Evolutionary conservation across 35 echinoderm and acorn worm species (phyloP).

Genomic region (Diadema setosum): DNA sequence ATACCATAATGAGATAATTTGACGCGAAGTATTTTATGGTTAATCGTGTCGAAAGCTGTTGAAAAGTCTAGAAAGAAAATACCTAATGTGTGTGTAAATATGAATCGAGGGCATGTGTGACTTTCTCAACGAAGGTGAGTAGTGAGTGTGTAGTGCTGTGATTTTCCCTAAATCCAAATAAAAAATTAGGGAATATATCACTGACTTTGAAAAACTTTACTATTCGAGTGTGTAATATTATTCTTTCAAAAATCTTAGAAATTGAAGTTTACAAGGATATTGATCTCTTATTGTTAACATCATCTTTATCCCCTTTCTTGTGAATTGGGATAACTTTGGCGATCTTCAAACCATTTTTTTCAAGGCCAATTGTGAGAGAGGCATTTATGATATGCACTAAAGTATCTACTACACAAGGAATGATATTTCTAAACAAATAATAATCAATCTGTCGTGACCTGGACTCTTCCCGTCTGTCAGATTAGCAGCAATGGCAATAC

Average conservation of each 20-base stretch:
- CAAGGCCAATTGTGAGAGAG: too few relatives aligned
- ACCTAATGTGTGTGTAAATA: too few relatives aligned
- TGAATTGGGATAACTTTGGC: too few relatives aligned
- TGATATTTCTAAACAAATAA: too few relatives aligned
- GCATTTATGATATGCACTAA: too few relatives aligned
- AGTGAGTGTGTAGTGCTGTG: too few relatives aligned
- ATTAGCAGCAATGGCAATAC: too few relatives aligned
- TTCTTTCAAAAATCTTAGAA: background rate
- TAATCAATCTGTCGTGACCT: too few relatives aligned
- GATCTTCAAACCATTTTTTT: too few relatives aligned
- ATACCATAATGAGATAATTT: background rate
- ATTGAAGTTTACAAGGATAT: background rate
- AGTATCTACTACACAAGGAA: too few relatives aligned
- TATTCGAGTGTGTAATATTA: background rate
- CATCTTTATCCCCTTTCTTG: background rate
- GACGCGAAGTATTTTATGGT: background rate
- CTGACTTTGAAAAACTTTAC: background rate
- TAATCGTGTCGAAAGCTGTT: background rate
- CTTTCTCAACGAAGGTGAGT: background rate
- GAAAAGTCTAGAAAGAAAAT: background rate
- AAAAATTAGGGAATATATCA: background rate
- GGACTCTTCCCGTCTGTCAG: too few relatives aligned
- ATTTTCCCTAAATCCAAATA: background rate
- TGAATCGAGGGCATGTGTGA: background rate
- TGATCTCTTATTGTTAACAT: background rate